A percentile compares a stretch with the other conserved stretches of the same genome.
Evolutionary conservation across 2,797 vertebrate species (phyloP).

Genomic region (Ctenochaetus hawaiiensis): DNA sequence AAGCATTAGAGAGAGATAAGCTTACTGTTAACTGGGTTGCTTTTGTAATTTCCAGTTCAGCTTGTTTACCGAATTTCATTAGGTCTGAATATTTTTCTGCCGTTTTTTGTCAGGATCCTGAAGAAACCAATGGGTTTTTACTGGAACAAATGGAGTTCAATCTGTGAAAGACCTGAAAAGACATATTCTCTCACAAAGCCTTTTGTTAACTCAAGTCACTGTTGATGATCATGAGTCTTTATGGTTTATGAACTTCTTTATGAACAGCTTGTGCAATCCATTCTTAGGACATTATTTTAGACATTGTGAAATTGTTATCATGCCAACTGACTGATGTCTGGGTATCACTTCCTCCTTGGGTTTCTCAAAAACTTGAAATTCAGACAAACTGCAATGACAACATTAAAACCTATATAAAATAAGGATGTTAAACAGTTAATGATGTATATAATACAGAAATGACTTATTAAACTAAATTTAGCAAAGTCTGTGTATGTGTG

Average conservation of each 20-base stretch:
- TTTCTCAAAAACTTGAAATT: neutral
- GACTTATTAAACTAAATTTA: neutral
- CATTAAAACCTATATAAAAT: neutral
- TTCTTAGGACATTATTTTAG: neutral
- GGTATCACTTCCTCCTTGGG: slow-evolving; percentile 13
- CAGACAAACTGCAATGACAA: neutral
- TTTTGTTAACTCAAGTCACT: slow-evolving; percentile 30
- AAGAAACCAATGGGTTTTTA: slow-evolving; percentile 67
- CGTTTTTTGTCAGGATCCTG: slow-evolving; percentile 61
- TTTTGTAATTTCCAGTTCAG: neutral
- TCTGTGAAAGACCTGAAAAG: slow-evolving; percentile 54
- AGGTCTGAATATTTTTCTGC: neutral
- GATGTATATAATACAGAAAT: neutral
- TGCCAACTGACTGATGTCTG: neutral
- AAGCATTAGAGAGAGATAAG: too few species aligned
- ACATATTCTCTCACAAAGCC: neutral
- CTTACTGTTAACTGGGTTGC: neutral
- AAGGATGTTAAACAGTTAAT: neutral
- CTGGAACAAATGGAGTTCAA: slow-evolving; percentile 70
- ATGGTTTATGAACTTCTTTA: neutral
- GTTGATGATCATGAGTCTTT: slow-evolving; percentile 9
- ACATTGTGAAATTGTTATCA: neutral
- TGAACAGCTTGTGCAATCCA: neutral
- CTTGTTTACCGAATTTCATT: neutral
- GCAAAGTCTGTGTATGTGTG: neutral